Percentiles rank a stretch among this genome's conserved stretches.
Conservation (phyloP, 2,113 vertebrate species). For the Brevimyrus niger region DNA sequence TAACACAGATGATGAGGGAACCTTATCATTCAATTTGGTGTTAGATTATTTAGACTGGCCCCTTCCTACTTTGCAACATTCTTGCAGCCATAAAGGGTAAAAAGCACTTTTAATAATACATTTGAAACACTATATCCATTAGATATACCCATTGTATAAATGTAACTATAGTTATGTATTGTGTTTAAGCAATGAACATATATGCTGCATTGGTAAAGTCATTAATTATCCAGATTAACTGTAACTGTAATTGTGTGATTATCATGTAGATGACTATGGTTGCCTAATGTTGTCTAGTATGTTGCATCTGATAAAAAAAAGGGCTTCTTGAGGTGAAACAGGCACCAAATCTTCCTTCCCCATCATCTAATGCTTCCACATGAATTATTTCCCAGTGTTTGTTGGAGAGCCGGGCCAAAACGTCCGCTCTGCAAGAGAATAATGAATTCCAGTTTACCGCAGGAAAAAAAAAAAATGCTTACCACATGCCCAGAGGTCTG, state of each 20-base stretch:
- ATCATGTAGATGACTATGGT: neutral
- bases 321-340: slow-evolving; percentile 18
- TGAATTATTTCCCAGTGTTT: slow-evolving; percentile 25
- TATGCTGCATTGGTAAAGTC: neutral
- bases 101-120: neutral
- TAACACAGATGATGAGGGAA: neutral
- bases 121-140: neutral
- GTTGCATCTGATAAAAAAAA: slow-evolving; percentile 14
- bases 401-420: slow-evolving; percentile 40
- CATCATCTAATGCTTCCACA: slow-evolving; percentile 12
- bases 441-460: slow-evolving; percentile 46
- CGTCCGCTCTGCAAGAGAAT: slow-evolving; percentile 37
- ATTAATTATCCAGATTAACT: no score
- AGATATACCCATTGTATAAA: neutral
- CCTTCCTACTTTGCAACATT: neutral
- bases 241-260: neutral
- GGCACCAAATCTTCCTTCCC: neutral
- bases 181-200: neutral
- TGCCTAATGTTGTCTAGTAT: neutral
- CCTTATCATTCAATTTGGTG: neutral
- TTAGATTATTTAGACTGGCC: neutral
- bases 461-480: slow-evolving; percentile 41
- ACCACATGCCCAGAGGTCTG: slow-evolving; percentile 53
- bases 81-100: neutral
- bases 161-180: neutral